These are phyloP conservation scores for Lycocerus yunnanus DNA, from an alignment of 2,888 invertebrate species.

Conservation along the genomic window DNA sequence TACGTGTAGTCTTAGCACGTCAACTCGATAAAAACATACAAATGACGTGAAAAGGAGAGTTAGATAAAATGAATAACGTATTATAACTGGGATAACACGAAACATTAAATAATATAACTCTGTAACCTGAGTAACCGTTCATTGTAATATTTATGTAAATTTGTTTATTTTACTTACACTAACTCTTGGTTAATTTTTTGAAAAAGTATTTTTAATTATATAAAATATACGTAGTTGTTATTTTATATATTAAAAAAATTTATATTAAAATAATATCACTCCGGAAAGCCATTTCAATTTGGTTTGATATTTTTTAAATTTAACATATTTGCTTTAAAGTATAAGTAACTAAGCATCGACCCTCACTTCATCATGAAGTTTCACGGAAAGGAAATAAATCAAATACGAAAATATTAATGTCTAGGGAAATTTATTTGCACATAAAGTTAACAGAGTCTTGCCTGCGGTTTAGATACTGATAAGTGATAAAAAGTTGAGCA, in stretches of 20 bases:
- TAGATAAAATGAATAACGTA: neutral
- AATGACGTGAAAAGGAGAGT: slow-evolving; percentile 6
- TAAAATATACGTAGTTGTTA: neutral
- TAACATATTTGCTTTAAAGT: slow-evolving; percentile 25
- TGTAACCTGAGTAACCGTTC: neutral
- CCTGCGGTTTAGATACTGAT: slow-evolving; percentile 19
- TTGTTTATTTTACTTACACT: neutral
- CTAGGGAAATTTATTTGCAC: slow-evolving; percentile 27
- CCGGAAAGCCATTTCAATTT: neutral
- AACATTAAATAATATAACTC: neutral
- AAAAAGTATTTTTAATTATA: neutral
- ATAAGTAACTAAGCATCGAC: slow-evolving; percentile 24
- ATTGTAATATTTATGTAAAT: neutral
- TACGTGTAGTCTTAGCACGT: slow-evolving; percentile 5
- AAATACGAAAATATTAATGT: slow-evolving; percentile 27
- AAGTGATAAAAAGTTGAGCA: neutral
- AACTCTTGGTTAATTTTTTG: neutral
- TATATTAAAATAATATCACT: neutral
- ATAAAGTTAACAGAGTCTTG: slow-evolving; percentile 23
- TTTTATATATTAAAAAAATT: neutral
- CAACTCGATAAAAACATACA: slow-evolving; percentile 10
- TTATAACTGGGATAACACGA: neutral
- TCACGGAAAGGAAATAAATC: slow-evolving; percentile 23
- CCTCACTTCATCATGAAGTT: slow-evolving; percentile 24
- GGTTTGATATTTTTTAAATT: slow-evolving; percentile 15